A percentile compares a stretch with the other conserved stretches of the same genome.
Conservation (phyloP, 2,888 invertebrate species). For the Mesorhabditis spiculigera region DNA sequence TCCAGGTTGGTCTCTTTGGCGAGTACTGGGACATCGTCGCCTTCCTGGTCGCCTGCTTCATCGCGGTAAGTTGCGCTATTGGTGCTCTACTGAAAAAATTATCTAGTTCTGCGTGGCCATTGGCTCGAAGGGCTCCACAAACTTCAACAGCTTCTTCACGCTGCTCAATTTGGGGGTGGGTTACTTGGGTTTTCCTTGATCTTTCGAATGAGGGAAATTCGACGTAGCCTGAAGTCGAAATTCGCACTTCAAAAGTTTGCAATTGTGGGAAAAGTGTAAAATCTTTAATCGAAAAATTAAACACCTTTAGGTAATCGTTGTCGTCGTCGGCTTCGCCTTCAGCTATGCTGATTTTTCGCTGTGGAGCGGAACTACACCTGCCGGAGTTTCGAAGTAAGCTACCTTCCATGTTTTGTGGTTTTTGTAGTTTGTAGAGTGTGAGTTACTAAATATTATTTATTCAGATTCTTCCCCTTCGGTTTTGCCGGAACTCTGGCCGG, state of each 20-base stretch:
- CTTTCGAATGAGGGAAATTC: too few relatives aligned
- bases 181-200: neutral
- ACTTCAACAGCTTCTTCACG: constrained; percentile 59
- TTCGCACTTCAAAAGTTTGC: too few relatives aligned
- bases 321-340: constrained; percentile 69
- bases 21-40: constrained; percentile 59
- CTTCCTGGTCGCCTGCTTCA: constrained; percentile 55
- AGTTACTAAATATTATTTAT: neutral
- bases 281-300: too few relatives aligned
- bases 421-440: neutral
- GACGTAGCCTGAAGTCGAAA: too few relatives aligned
- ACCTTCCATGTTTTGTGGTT: neutral
- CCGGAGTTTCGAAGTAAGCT: constrained; percentile 58
- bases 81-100: constrained; percentile 53
- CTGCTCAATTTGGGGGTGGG: constrained; percentile 30
- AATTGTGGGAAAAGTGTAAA: too few relatives aligned
- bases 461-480: constrained; percentile 28
- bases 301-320: constrained; percentile 46
- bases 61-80: constrained; percentile 28
- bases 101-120: constrained; percentile 61
- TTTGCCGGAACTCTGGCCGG: constrained; percentile 25
- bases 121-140: constrained; percentile 59
- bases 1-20: constrained; percentile 28
- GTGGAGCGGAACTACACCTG: constrained; percentile 41
- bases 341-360: constrained; percentile 73